A percentile compares a stretch with the other conserved stretches of the same genome.
These are phyloP conservation scores for Hoplias malabaricus DNA, from an alignment of 2,113 vertebrate genomes.

Conservation along the genomic window DNA sequence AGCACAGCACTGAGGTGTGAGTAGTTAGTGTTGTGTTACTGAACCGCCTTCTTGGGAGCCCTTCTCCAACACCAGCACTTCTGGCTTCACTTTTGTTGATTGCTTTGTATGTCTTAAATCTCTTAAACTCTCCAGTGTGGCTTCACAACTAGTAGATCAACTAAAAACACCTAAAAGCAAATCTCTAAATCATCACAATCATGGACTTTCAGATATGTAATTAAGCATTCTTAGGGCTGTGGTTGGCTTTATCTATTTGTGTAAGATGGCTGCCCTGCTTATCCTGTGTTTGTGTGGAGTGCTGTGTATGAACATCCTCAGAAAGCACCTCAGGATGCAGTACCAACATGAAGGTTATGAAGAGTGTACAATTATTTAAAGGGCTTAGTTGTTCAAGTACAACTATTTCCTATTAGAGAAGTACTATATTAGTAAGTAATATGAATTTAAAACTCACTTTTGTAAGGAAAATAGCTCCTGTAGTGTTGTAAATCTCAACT, in stretches of 20 bases:
- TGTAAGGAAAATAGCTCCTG: too few relatives aligned
- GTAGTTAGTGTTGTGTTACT: conserved; percentile 39
- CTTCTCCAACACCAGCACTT: not conserved
- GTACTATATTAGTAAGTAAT: too few relatives aligned
- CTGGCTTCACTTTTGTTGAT: not conserved
- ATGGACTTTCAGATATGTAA: not conserved
- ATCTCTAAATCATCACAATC: not conserved
- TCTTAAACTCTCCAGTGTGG: not conserved
- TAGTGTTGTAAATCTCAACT: too few relatives aligned
- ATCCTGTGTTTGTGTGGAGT: not conserved
- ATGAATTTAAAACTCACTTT: too few relatives aligned
- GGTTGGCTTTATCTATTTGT: not conserved
- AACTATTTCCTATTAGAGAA: too few relatives aligned
- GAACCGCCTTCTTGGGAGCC: not conserved
- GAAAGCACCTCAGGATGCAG: not conserved
- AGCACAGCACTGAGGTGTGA: conserved; percentile 50
- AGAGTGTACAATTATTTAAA: too few relatives aligned
- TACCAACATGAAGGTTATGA: too few relatives aligned
- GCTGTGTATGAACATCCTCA: not conserved
- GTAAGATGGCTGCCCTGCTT: not conserved
- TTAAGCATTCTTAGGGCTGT: not conserved
- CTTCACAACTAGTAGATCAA: not conserved
- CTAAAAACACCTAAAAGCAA: too few relatives aligned
- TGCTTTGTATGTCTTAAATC: not conserved
- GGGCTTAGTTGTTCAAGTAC: too few relatives aligned